Evolutionary conservation across 1,140 invertebrate genomes (phyloP), one percentile per base, ranked within the genome.

Genomic region (Philopotamus ludificatus): DNA sequence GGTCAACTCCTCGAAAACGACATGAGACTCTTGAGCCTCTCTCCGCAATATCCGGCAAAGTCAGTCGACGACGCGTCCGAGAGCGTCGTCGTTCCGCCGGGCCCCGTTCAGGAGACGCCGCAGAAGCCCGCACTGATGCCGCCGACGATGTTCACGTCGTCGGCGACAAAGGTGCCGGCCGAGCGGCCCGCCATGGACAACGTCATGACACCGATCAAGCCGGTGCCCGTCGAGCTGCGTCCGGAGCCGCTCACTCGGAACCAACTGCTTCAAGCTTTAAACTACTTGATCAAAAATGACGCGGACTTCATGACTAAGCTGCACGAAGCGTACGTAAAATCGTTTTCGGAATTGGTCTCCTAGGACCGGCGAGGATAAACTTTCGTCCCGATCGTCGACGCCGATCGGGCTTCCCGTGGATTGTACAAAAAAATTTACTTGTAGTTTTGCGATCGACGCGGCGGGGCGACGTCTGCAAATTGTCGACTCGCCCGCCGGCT

Each of bases 271-370:
- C 93, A 95, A 80, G 92, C 93, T 50, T 86, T 95, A 66, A 86
- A 88, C 72, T 91, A 94, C 80, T 81, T 96, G 55, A 81, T 95
- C 22, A 91, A 92, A 78, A 91, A 90, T 77, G 93, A 95, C 77
- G 80, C 88, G 8, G 89, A 91, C 68, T 95, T 95, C 79, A 84
- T 94, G 7, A 88, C 86, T 70, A 93, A 91, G 77, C 80, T 95
- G 58, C 92, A 95, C 76, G 92, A 94, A 79, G 92, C 91, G 50
- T 95, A 95, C 75, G 86, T 94, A 0, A 91, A 92, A 77, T 91
- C 89, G 10, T 90, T 91, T 72, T 84, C 87, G 71, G 87, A 90
- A 74, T 87, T 87, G 71, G 80, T 88, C 21, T 85, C 86, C 70
- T 81, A 78, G 67, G 76, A 77, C 53, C 77, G 76, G 72, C 78